phyloP scores from a whole-genome alignment of 2,797 vertebrate species.

The Gymnodraco acuticeps region DNA sequence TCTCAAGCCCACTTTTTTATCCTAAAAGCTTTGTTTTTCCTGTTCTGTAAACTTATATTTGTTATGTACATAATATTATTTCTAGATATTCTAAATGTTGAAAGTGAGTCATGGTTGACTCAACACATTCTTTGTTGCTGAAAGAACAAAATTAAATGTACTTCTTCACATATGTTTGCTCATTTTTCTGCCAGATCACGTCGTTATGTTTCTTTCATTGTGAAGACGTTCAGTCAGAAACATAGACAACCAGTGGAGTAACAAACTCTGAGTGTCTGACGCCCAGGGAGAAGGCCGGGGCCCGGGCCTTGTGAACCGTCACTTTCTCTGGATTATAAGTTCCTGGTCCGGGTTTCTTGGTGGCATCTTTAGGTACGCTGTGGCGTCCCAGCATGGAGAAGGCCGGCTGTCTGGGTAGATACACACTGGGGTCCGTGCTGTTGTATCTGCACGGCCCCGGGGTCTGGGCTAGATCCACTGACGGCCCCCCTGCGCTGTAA shows the following conservation, averaged over 20 bases:
- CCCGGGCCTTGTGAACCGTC: slow-evolving; percentile 78
- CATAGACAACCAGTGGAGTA: slow-evolving; percentile 78
- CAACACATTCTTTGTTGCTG: slow-evolving; percentile 40
- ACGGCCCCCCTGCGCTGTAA: slow-evolving; percentile 70
- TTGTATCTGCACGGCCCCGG: slow-evolving; percentile 90
- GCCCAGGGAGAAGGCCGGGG: slow-evolving; percentile 89
- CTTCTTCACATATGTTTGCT: slow-evolving; percentile 20
- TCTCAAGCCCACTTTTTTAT: slow-evolving; percentile 15
- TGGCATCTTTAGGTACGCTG: slow-evolving; percentile 50
- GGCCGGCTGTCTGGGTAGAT: slow-evolving; percentile 84
- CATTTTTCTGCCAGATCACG: not conserved
- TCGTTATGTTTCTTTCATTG: not conserved
- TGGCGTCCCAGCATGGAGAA: slow-evolving; percentile 89
- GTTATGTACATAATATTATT: slow-evolving; percentile 65
- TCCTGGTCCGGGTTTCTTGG: slow-evolving; percentile 87
- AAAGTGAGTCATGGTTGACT: slow-evolving; percentile 39
- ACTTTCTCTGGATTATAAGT: slow-evolving; percentile 88
- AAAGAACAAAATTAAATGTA: slow-evolving; percentile 70
- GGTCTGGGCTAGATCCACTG: slow-evolving; percentile 84
- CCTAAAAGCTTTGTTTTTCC: slow-evolving; percentile 36
- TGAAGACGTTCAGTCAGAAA: slow-evolving; percentile 71
- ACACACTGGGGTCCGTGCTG: slow-evolving; percentile 85
- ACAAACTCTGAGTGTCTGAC: slow-evolving; percentile 86
- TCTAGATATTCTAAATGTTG: slow-evolving; percentile 53
- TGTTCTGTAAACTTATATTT: slow-evolving; percentile 42